Evolutionary conservation across 2,888 invertebrate genomes (phyloP), one percentile per base, ranked within the genome.

Genomic region (Noctuana brunneofusca): DNA sequence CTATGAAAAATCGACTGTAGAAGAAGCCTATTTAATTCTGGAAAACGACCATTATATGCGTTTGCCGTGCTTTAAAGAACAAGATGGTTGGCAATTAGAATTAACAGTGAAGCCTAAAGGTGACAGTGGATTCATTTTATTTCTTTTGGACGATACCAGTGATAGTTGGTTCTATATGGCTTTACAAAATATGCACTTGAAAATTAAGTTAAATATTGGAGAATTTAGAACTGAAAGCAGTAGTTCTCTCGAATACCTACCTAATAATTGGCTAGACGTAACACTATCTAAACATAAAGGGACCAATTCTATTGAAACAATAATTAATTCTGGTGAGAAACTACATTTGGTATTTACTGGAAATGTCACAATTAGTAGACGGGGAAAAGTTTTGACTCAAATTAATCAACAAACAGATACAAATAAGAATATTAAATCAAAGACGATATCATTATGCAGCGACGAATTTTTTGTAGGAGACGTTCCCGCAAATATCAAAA

Each of bases 261-360:
- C 80, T 1, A 80, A 84, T 53, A 81, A 86, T 66, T 92, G 92
- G 92, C 68, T 92, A 43, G 86, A 91, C 68, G 64, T 92, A 9
- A 70, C 68, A 1, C 30, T 92, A 43, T 71, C 74, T 30, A 89
- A 87, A 69, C 81, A 83, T 66, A 77, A 67, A 41, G 79, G 80
- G 14, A 75, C 76, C 32, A 81, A 80, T 64, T 79, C 83, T n/a
- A 79, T 92, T n/a, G 90, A 89, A 73, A 80, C 82, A 1, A 71
- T 78, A 16, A 76, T 91, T 14, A 91, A 92, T 71, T 73, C 74
- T 1, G 82, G 76, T 41, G 90, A 90, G 72, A 79, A 79, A n/a
- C 69, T 89, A 49, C 88, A 88, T 67, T 76, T 86, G 3, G 63
- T 81, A 14, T 68, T 81, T 54, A 76, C 74, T 27, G 74, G 75